Evolutionary conservation across 2,113 vertebrate genomes (phyloP).

Genomic region (Sphaerodactylus townsendi): DNA sequence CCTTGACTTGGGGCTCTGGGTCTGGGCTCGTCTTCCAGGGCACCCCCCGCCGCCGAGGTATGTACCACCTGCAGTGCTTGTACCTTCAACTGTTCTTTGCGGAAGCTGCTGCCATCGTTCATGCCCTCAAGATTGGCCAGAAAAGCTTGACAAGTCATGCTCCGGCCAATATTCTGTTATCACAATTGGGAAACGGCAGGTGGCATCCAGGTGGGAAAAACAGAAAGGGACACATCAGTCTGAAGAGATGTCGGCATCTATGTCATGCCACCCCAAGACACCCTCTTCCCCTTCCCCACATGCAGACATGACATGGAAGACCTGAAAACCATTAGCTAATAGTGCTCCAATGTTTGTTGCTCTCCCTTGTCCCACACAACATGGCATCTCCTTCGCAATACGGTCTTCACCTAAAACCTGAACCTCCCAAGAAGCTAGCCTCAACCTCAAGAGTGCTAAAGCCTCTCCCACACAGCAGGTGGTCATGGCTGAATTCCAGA

Average conservation of each 20-base stretch:
- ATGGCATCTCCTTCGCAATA: too few relatives aligned
- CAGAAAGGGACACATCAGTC: background rate
- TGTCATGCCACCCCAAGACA: background rate
- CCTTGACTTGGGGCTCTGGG: too few relatives aligned
- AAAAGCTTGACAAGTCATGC: slow-evolving; percentile 85
- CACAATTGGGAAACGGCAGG: background rate
- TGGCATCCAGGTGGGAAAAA: background rate
- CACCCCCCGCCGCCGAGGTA: too few relatives aligned
- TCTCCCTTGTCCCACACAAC: too few relatives aligned
- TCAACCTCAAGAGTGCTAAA: background rate
- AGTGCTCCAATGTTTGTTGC: too few relatives aligned
- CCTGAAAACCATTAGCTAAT: too few relatives aligned
- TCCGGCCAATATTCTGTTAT: slow-evolving; percentile 86
- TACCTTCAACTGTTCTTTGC: slow-evolving; percentile 87
- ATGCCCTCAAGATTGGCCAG: slow-evolving; percentile 86
- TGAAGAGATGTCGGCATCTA: rapidly evolving
- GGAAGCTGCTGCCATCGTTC: slow-evolving; percentile 84
- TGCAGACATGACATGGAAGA: background rate
- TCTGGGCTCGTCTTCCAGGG: too few relatives aligned
- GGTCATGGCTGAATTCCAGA: too few relatives aligned
- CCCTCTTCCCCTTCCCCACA: background rate
- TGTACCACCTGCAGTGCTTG: background rate
- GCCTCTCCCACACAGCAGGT: too few relatives aligned
- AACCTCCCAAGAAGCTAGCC: too few relatives aligned
- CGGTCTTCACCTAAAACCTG: too few relatives aligned